Base-by-base conservation (phyloP, 2,888 invertebrate species). In the Drosophila rellima region DNA sequence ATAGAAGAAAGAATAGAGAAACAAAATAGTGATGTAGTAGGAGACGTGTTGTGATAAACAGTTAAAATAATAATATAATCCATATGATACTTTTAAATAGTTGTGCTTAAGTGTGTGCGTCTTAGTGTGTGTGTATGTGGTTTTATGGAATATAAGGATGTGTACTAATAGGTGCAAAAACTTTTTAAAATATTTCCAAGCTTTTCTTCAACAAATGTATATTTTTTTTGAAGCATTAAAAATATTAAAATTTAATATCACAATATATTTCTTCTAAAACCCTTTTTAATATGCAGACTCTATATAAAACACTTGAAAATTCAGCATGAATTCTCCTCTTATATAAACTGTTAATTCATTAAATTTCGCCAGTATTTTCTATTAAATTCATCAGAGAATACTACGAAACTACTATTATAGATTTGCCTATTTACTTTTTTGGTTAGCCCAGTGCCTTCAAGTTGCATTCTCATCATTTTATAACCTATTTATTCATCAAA, bases 1-100 rank as follows among this genome's bases (percentile, higher is more conserved):
- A 93, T 94, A 90, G 86, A 90, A 87, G 78, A 89, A 80, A 80
- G 74, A 80, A 75, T 80, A 87, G 87, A 87, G 70, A 88, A 65
- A 75, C 80, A 80, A 79, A 75, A 75, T 72, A 56, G 84, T 67
- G 71, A 77, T 87, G 77, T 81, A 63, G 70, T 67, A 81, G 80
- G 70, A 87, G 63, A 17, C 59, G 64, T 66, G 65, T 73, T 70
- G 64, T 51, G 51, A 45, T 45, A 33, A 29, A 45, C 39, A 69
- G 35, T 54, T n/a, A 18, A 44, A 56, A 68, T 55, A 31, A 51
- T 45, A 71, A 59, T 47, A 26, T 17, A 18, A 18, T 62, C 15
- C 48, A 20, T 55, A 31, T 65, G 33, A 51, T 48, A 63, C n/a
- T 62, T 64, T 39, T 23, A 45, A 54, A 54, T 48, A 64, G 42